Conservation (phyloP, 1,140 invertebrate genomes). For the Hylaeus volcanicus region DNA sequence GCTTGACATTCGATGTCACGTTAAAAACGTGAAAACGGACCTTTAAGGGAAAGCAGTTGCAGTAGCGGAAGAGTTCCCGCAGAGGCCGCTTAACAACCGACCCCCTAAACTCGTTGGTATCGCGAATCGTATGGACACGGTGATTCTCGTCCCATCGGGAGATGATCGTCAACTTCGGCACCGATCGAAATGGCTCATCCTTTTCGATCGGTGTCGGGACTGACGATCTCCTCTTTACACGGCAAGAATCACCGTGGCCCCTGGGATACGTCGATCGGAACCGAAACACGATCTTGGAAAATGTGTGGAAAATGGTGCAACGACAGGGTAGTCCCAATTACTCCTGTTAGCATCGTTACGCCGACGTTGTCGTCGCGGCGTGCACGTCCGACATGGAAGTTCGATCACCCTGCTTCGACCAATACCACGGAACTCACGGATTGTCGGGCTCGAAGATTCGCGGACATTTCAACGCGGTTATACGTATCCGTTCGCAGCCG, state of each 20-base stretch:
- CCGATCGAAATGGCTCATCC: too few relatives aligned
- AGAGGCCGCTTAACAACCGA: constrained; percentile 27
- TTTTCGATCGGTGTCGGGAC: too few relatives aligned
- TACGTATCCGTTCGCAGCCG: constrained; percentile 36
- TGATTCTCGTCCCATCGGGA: too few relatives aligned
- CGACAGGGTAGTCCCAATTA: constrained; percentile 6
- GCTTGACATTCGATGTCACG: too few relatives aligned
- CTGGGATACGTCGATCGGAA: background rate
- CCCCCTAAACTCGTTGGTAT: background rate
- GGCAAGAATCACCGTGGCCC: too few relatives aligned
- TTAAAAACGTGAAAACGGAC: background rate
- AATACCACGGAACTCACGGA: constrained; percentile 41
- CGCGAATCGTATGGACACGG: background rate
- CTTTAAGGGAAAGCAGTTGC: constrained; percentile 15
- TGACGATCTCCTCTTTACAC: too few relatives aligned
- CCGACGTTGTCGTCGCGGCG: constrained; percentile 24
- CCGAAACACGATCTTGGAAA: background rate
- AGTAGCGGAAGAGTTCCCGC: constrained; percentile 21
- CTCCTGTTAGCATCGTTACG: background rate
- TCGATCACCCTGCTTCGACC: constrained; percentile 55
- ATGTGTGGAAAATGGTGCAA: background rate
- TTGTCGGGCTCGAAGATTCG: constrained; percentile 43
- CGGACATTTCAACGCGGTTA: constrained; percentile 51
- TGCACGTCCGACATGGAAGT: constrained; percentile 43
- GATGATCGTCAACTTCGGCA: too few relatives aligned